Percentiles rank a stretch among this genome's conserved stretches.
phyloP scores from a whole-genome alignment of 2,113 vertebrate genomes.

The Stigmatopora argus region DNA sequence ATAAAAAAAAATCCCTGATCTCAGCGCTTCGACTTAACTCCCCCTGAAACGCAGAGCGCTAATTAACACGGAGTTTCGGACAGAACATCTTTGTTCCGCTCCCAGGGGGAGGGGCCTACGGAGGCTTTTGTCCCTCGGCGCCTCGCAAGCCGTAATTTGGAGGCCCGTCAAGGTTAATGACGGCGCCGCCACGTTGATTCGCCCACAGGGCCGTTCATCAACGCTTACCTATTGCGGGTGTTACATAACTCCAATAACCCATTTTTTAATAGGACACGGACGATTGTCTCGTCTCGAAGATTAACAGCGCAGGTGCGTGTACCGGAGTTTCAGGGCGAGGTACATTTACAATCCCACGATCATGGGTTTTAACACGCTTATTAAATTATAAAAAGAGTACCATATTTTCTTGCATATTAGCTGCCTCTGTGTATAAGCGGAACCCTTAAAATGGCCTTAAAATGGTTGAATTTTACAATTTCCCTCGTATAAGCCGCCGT shows the following conservation, averaged over 20 bases:
- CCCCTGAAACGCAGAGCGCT: constrained; percentile 32
- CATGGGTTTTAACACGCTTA: too few species aligned
- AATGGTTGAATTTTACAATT: too few species aligned
- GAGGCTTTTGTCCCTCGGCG: constrained; percentile 13
- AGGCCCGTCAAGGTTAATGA: constrained; percentile 55
- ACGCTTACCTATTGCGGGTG: constrained; percentile 46
- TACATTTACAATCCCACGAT: too few species aligned
- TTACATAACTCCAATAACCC: constrained; percentile 37
- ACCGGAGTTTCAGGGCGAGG: too few species aligned
- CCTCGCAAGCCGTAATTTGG: constrained; percentile 35
- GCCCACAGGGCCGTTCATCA: constrained; percentile 50
- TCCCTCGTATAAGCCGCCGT: too few species aligned
- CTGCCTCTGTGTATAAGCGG: too few species aligned
- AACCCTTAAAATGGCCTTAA: too few species aligned
- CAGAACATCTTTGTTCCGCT: constrained; percentile 36
- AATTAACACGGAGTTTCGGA: constrained; percentile 44
- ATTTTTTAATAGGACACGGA: constrained; percentile 7
- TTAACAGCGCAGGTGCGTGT: background rate
- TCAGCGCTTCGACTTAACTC: constrained; percentile 3
- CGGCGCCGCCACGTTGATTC: constrained; percentile 33
- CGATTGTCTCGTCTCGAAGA: constrained; percentile 40
- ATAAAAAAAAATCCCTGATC: constrained; percentile 27
- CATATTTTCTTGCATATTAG: too few species aligned
- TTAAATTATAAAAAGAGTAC: too few species aligned
- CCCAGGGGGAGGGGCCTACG: constrained; percentile 7